Base-by-base conservation (phyloP, 2,888 invertebrate genomes). In the Perithous albicinctus region DNA sequence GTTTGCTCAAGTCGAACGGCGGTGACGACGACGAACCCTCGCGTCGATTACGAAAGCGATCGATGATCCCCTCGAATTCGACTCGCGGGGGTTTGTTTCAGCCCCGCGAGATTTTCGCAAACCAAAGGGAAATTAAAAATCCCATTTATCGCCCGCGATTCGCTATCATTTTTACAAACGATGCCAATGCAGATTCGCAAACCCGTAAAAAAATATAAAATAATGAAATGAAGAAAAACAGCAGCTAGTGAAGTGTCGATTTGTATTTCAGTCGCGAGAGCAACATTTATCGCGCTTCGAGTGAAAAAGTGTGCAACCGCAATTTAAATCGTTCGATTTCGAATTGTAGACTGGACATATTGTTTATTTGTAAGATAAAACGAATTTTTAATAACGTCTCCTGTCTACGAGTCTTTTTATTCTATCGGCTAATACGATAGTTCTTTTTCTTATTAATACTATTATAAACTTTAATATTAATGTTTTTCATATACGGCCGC, bases 351-450 rank as follows among this genome's bases (percentile, higher is more conserved):
- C 86, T 78, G 82, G 83, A 82, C 77, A 80, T 78, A 86, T 86
- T 86, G 87, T 90, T 59, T 90, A 90, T 84, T 88, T 89, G 88
- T 89, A 88, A 86, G 88, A 90, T 90, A 90, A 90, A 90, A 78
- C 12, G 15, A 56, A 72, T 80, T 84, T 80, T 80, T 80, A 75
- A 69, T 76, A 78, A 80, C 43, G 46, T 67, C 61, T 35, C 29
- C 38, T 29, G 43, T 18, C 66, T 48, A 61, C 64, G 56, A 56
- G 64, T 41, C n/a, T n/a, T 23, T 63, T 10, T 29, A 26, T 26
- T 54, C n/a, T 54, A 20, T 23, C 2, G 2, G 12, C 7, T 2
- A 26, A 2, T 20, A 48, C 46, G 46, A 7, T 3, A 18, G 5
- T 46, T 46, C 3, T 20, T 48, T 7, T 6, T 48, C 1, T n/a